Percentiles rank a stretch among this genome's conserved stretches.
These are phyloP conservation scores for Thripadectes ignobilis DNA, from an alignment of 2,797 vertebrate species.

Conservation along the genomic window DNA sequence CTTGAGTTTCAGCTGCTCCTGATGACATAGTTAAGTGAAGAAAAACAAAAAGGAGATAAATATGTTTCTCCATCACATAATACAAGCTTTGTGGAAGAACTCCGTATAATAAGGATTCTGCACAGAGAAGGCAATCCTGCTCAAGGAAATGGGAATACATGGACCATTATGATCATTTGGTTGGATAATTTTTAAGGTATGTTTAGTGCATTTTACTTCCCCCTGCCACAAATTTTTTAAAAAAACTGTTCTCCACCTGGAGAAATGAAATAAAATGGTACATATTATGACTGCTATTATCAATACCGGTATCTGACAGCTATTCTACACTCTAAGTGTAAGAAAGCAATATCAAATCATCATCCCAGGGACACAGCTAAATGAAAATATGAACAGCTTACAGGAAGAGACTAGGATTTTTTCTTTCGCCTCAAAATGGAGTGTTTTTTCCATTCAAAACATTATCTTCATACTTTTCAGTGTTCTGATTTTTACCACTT, in stretches of 20 bases:
- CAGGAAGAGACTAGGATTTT: neutral
- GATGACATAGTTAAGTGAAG: neutral
- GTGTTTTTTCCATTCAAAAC: neutral
- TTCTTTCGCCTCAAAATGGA: neutral
- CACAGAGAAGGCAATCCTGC: neutral
- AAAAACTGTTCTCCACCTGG: neutral
- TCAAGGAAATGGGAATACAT: neutral
- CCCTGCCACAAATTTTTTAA: accelerated
- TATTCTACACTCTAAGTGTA: neutral
- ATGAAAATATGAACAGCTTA: neutral
- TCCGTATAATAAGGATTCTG: neutral
- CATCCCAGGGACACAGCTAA: neutral
- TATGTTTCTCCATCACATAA: neutral
- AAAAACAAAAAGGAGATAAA: neutral
- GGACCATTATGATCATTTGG: neutral
- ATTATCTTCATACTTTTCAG: neutral
- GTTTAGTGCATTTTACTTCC: neutral
- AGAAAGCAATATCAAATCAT: neutral
- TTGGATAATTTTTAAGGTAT: neutral
- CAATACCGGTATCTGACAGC: neutral
- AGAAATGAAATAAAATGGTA: neutral
- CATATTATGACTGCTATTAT: neutral
- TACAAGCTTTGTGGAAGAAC: neutral
- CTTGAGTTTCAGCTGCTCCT: neutral
- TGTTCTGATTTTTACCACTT: neutral